Base-by-base conservation (phyloP, 1,140 invertebrate species). In the Zaprionus gabonicus region DNA sequence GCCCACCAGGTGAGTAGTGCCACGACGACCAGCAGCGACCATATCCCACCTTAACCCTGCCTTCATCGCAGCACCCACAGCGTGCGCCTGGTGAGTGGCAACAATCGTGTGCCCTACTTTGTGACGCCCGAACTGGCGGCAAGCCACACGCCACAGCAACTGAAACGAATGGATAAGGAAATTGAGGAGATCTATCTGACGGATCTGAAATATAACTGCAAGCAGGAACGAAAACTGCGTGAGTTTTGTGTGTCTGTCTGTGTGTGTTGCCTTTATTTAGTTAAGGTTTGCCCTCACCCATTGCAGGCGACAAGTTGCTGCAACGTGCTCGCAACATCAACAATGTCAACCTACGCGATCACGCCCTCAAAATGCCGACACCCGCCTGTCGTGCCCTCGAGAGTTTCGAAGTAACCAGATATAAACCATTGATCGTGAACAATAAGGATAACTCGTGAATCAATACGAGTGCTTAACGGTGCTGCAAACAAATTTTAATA, bases 101-200 rank as follows among this genome's bases (percentile, higher is more conserved):
- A 34, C 17, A 57, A 97, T 31, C 94, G 95, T n/a, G 62, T 99
- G 51, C 95, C 97, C 9, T 99, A 99, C 93, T 99, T 96, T 93
- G 98, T 99, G 31, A 98, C 98, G 93, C 97, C 98, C 71, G 98
- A 98, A 93, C 99, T 99, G 94, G 65, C 71, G 15, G 59, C 17
- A 1, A 55, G 77, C 25, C 59, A 71, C 41, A 78, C 84, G 15
- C 20, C 67, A 1, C 17, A 76, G 58, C 60, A 90, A 53, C 27
- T 75, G 51, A 12, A 53, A 20, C 69, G 68, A 55, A 27, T 90
- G 67, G 85, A 90, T 49, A 12, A 36, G 13, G 76, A 90, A 36
- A 66, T 90, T 53, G 85, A 90, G 41, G 56, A 71, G 27, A 44
- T 85, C 2, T 90, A 72, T 64, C 17, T 90, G 3, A 55, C 46